Base-by-base conservation (phyloP, 2,888 invertebrate genomes). In the Chromoteleia sp. region DNA sequence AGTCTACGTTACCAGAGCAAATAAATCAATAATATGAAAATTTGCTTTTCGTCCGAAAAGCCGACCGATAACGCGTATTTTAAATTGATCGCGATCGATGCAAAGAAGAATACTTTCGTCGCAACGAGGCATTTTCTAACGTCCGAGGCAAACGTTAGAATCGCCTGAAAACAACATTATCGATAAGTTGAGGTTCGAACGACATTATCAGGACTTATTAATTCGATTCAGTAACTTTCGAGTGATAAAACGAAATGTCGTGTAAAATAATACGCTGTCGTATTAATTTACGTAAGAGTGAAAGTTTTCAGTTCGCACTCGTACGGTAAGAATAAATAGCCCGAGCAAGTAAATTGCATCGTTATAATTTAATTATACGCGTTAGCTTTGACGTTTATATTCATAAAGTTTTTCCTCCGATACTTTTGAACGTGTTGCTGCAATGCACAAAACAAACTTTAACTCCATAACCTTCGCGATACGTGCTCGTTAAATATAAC, bases 281-380 rank as follows among this genome's bases (percentile, higher is more conserved):
- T 70, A 30, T 65, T 71, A 73, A 71, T 76, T 81, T 76, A 81
- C 76, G 76, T 81, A 81, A 81, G 71, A 61, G 81, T 71, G 81
- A 81, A 81, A 81, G 81, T 81, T 67, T 65, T 68, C 25, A 30
- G 25, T 8, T 54, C 45, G 50, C 45, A 12, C 12, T 54, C 36
- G 80, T 58, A 17, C 25, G 67, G 52, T 30, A 75, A 75, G 67
- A 81, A 67, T 68, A 39, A 39, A 65, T 41, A 59, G 21, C 56
- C 36, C 12, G 19, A 45, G 56, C 81, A 17, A 59, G 73, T 30
- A 33, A 76, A 81, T 67, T 76, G 67, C 71, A 76, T 59, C 71
- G 67, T 71, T 67, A 76, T 71, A 73, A 76, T 81, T 81, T 76
- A 67, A 81, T 81, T 76, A 76, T 50, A 43, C 48, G 29, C 61